Percentiles rank a stretch among this genome's conserved stretches.
Conservation (phyloP, 2,888 invertebrate genomes). For the Mythimna lalbum region DNA sequence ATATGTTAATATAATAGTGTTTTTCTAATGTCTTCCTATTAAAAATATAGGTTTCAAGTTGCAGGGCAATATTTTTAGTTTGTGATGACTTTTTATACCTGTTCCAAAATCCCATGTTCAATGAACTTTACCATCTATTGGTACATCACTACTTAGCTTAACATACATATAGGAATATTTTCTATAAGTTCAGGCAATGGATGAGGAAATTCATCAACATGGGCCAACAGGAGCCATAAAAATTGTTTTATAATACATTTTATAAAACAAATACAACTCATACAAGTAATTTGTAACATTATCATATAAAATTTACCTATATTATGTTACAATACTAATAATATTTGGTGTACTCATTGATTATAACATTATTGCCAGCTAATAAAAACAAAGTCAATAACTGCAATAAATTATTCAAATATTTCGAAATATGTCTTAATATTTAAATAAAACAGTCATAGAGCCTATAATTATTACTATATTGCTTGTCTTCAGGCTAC, state of each 20-base stretch:
- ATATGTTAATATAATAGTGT: conserved; percentile 3
- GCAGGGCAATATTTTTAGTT: conserved; percentile 5
- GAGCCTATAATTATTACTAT: conserved; percentile 49
- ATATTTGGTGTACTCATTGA: conserved; percentile 65
- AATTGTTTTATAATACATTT: conserved; percentile 32
- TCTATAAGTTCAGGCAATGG: conserved; percentile 26
- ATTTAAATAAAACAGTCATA: conserved; percentile 58
- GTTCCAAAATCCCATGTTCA: conserved; percentile 8
- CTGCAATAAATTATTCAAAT: conserved; percentile 59
- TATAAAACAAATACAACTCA: conserved; percentile 36
- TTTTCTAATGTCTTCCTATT: conserved; percentile 1
- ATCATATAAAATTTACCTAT: conserved; percentile 64
- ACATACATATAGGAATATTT: conserved; percentile 34
- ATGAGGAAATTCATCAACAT: conserved; percentile 31
- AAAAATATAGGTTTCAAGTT: conserved; percentile 23
- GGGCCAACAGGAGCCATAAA: conserved; percentile 12
- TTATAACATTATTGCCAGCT: conserved; percentile 63
- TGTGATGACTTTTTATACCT: conserved; percentile 1
- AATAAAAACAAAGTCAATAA: conserved; percentile 56
- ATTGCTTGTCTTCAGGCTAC: conserved; percentile 61
- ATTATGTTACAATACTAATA: conserved; percentile 61
- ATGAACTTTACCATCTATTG: conserved; percentile 9
- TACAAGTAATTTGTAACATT: conserved; percentile 56
- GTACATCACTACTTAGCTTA: conserved; percentile 17
- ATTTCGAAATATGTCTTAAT: conserved; percentile 59